Conservation (phyloP, 2,113 vertebrate genomes). For the Sylvilagus bachmani region DNA sequence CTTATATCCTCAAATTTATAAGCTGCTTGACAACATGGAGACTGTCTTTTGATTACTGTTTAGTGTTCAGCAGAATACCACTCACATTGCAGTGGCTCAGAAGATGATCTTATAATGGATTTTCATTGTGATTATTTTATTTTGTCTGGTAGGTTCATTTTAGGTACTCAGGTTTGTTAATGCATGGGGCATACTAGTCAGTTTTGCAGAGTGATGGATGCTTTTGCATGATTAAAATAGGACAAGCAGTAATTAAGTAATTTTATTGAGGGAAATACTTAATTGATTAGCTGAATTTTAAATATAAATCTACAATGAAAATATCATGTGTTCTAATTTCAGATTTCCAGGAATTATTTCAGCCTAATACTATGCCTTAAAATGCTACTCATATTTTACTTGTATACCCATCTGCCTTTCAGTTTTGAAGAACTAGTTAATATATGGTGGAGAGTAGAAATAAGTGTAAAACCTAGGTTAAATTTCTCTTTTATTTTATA, state of each 20-base stretch:
- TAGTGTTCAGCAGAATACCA: neutral
- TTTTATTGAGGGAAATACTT: conserved; percentile 19
- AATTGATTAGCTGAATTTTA: conserved; percentile 19
- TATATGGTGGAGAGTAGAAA: neutral
- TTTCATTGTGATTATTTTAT: conserved; percentile 35
- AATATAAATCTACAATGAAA: conserved; percentile 44
- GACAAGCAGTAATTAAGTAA: neutral
- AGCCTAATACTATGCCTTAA: neutral
- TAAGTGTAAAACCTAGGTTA: neutral
- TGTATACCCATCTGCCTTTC: neutral
- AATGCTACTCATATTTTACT: neutral
- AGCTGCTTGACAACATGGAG: neutral
- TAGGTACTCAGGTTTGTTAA: neutral
- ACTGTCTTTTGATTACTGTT: conserved; percentile 6
- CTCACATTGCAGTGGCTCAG: neutral
- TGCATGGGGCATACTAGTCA: neutral
- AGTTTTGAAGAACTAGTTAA: conserved; percentile 1
- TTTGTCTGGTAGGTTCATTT: neutral
- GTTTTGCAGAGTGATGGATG: neutral
- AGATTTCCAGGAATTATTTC: neutral
- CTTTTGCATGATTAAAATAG: conserved; percentile 17
- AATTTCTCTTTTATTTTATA: neutral
- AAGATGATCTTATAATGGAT: neutral
- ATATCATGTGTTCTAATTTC: conserved; percentile 1
- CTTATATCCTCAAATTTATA: neutral